Evolutionary conservation across 2,888 invertebrate genomes (phyloP), one percentile per base, ranked within the genome.

Genomic region (Clitarchus hookeri): DNA sequence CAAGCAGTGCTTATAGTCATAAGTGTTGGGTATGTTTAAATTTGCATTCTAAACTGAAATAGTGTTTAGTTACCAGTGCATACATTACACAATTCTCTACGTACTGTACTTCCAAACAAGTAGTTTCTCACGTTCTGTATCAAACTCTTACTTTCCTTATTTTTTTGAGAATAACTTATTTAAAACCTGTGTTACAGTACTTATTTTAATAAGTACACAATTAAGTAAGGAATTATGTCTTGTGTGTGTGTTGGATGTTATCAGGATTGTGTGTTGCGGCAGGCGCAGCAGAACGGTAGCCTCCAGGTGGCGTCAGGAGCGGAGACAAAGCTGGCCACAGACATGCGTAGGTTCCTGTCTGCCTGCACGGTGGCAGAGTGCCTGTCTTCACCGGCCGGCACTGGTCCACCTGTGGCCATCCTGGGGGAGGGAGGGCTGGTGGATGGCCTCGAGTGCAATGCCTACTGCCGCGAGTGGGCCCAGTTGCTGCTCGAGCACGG

Each of bases 361-460:
- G 86, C 86, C 6, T 87, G 87, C 80, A 84, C 86, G 9, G 85
- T 87, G 53, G 86, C 86, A 44, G 88, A 88, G 54, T 87, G 86
- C 53, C 83, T 87, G 54, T 27, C 36, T 11, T 82, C 9, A 25
- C 79, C 84, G 36, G 54, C 44, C 19, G 85, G 83, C 4, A 9
- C 65, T 4, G 65, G 65, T n/a, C 48, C 53, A 8, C 78, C 82
- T 19, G 80, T 36, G 19, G 84, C 84, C 26, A 65, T 27, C 16
- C 25, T 86, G 25, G 65, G 44, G 23, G 16, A 27, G 19, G 84
- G 26, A 11, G 77, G 85, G 11, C 0, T 6, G 65, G 53, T 87
- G 44, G 48, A 84, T 27, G 87, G 77, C 11, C 79, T 88, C 2
- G 84, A 87, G 44, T 78, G 85, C n/a, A 87, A 87, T 36, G 53